Percentiles rank a stretch among this genome's conserved stretches.
Conservation (phyloP, 2,888 invertebrate species). For the Tanytarsus gracilentus region DNA sequence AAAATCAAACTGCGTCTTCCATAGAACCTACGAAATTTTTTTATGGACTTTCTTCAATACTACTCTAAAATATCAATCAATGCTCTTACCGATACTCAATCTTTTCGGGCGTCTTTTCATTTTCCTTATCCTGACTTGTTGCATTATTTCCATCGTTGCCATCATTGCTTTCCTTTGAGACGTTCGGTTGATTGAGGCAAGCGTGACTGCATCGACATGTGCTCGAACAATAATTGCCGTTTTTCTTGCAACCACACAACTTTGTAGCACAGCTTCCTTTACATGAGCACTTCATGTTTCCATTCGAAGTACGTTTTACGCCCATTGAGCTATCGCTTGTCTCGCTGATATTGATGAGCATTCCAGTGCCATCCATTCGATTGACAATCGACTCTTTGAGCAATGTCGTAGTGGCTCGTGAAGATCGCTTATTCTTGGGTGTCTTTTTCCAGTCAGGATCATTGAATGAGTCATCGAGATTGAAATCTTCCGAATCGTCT, state of each 20-base stretch:
- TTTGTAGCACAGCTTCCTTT: constrained; percentile 51
- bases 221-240: constrained; percentile 42
- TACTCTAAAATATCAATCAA: no score
- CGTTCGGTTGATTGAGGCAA: constrained; percentile 41
- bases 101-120: constrained; percentile 8
- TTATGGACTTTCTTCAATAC: no score
- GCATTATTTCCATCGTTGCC: no score
- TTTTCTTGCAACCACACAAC: constrained; percentile 53
- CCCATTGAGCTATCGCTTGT: constrained; percentile 30
- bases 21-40: no score
- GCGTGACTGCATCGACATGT: constrained; percentile 49
- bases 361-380: background rate
- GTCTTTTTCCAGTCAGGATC: constrained; percentile 61
- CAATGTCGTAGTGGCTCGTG: constrained; percentile 34
- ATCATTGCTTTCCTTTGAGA: constrained; percentile 30
- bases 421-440: constrained; percentile 40
- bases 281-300: constrained; percentile 52
- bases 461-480: constrained; percentile 16
- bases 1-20: no score
- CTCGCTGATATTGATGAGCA: constrained; percentile 13
- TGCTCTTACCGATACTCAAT: no score
- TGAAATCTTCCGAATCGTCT: constrained; percentile 32
- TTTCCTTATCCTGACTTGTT: constrained; percentile 1
- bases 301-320: constrained; percentile 50
- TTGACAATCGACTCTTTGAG: background rate